Percentiles rank a stretch among this genome's conserved stretches.
These are phyloP conservation scores for Diplosoma virens DNA, from an alignment of 23 tunicate species.

Conservation along the genomic window DNA sequence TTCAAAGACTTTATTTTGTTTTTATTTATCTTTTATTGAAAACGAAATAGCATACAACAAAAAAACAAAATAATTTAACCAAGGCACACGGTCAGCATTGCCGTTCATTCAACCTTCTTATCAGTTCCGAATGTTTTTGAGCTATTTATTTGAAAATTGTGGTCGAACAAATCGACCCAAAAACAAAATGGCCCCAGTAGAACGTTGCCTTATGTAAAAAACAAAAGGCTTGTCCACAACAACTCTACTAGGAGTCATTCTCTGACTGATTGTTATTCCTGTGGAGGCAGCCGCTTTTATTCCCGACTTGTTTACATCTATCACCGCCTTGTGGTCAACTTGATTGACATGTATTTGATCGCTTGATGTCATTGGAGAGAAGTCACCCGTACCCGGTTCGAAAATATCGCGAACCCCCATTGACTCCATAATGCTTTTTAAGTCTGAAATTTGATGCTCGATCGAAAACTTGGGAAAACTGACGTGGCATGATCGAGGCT, in stretches of 20 bases:
- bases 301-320: constrained; percentile 62
- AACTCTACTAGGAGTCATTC: constrained; percentile 29
- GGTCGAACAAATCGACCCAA: constrained; percentile 63
- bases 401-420: constrained; percentile 74
- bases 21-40: too few species aligned
- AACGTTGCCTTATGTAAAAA: constrained; percentile 59
- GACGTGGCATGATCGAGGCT: constrained; percentile 16
- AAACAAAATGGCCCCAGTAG: constrained; percentile 57
- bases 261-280: constrained; percentile 1
- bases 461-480: constrained; percentile 76
- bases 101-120: too few species aligned
- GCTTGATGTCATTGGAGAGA: constrained; percentile 45
- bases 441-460: constrained; percentile 16
- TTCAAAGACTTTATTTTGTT: too few species aligned
- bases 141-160: neutral
- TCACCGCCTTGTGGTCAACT: constrained; percentile 54
- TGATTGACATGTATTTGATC: constrained; percentile 41
- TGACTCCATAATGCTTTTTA: constrained; percentile 11
- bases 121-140: too few species aligned
- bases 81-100: too few species aligned
- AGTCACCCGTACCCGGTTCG: constrained; percentile 33
- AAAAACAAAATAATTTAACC: too few species aligned
- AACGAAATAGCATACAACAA: too few species aligned
- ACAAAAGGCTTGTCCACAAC: constrained; percentile 54
- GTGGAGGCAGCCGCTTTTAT: constrained; percentile 75